Evolutionary conservation across 2,888 invertebrate species (phyloP), one percentile per base, ranked within the genome.

Genomic region (Caenorhabditis becei): DNA sequence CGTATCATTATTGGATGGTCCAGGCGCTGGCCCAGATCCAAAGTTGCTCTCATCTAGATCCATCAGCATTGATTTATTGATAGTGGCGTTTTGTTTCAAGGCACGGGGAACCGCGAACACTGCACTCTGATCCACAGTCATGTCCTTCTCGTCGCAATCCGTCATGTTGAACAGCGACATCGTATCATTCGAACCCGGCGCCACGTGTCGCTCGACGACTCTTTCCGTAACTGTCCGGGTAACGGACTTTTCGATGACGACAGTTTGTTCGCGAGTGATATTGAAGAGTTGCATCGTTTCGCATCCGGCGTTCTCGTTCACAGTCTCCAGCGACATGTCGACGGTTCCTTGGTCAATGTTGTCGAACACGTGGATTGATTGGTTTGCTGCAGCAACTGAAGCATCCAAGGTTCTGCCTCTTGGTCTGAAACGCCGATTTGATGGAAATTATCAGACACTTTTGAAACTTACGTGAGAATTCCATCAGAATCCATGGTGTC

Each of bases 401-500:
- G 62, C 14, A 28, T 74, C 74, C 47, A 67, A 35, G 41, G 56
- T 56, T 49, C 53, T 41, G 18, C 70, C 70, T 18, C 65, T 59
- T 26, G 77, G 59, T 24, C 65, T 59, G 24, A 53, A 65, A 18
- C 47, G 44, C 3, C 24, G 44, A 32, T 23, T 5, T 41, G 10
- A 16, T n/a, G 26, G 44, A 11, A 26, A 47, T n/a, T 47, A n/a
- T n/a, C n/a, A 7, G 20, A 20, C 4, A 20, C 4, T 3, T 49
- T 49, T 11, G 23, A n/a, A 20, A 56, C 67, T 18, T 51, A 74
- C 80, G 80, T 80, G 18, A 75, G 28, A 59, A 62, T 54, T 41
- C 75, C 75, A 49, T 80, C 80, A 5, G 80, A 75, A 18, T 65
- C 62, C 35, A 80, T 47, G 11, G 80, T 70, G 23, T 70, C 75